phyloP scores from a whole-genome alignment of 1,140 invertebrate genomes.

The Calliphora vicina region DNA sequence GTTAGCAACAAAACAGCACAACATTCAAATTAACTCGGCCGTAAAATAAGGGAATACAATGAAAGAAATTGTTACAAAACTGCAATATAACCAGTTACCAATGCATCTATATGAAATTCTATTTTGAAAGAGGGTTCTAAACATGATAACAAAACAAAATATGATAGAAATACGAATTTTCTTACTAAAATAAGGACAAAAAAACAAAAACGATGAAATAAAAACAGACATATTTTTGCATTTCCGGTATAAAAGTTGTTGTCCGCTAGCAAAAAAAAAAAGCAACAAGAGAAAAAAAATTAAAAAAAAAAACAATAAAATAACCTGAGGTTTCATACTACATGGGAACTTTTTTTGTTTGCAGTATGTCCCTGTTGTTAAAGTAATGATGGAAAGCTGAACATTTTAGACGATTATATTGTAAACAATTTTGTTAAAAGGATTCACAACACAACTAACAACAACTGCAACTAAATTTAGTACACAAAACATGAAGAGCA shows the following conservation, averaged over 20 bases:
- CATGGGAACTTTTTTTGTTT: neutral
- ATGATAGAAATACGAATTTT: neutral
- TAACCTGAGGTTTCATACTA: neutral
- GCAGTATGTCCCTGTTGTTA: no score
- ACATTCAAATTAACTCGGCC: no score
- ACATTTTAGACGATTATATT: neutral
- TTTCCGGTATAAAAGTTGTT: neutral
- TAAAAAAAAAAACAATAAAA: neutral
- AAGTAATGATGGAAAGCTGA: neutral
- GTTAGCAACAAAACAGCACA: no score
- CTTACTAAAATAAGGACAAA: neutral
- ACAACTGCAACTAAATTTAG: neutral
- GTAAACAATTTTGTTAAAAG: conserved; percentile 5
- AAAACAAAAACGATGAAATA: neutral
- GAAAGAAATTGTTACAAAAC: no score
- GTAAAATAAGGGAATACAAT: no score
- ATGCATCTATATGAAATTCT: neutral
- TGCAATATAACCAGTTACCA: neutral
- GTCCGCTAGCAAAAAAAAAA: neutral
- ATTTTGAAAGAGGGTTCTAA: neutral
- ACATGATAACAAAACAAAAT: neutral
- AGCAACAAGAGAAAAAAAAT: neutral
- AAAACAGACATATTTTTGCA: neutral
- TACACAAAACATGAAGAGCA: neutral
- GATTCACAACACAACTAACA: neutral